These are phyloP conservation scores for Tinea semifulvella DNA, from an alignment of 2,888 invertebrate genomes.

Conservation along the genomic window DNA sequence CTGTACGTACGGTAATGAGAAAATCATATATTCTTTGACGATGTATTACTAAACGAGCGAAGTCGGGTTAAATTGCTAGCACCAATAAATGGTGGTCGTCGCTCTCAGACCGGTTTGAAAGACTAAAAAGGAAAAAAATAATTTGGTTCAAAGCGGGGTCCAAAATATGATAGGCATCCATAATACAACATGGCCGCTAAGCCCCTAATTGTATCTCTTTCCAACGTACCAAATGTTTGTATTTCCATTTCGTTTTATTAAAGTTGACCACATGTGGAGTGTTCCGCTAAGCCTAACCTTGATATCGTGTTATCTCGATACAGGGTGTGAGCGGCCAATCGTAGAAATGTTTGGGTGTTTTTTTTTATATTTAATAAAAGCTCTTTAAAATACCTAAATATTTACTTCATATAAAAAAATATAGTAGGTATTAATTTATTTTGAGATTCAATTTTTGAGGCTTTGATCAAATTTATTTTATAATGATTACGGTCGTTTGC, in stretches of 20 bases:
- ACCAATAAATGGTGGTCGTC: conserved; percentile 66
- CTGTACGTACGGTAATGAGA: too few relatives aligned
- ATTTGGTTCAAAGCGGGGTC: conserved; percentile 53
- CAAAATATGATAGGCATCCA: conserved; percentile 68
- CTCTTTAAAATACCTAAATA: too few relatives aligned
- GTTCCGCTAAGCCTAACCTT: conserved; percentile 67
- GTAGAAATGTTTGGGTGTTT: conserved; percentile 1
- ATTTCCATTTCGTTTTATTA: conserved; percentile 57
- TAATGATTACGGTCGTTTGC: too few relatives aligned
- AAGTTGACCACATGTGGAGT: conserved; percentile 67
- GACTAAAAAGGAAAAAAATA: conserved; percentile 53
- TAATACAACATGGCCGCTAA: conserved; percentile 68
- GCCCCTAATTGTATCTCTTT: conserved; percentile 50
- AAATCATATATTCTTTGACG: too few relatives aligned
- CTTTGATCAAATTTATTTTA: too few relatives aligned
- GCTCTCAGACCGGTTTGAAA: conserved; percentile 55
- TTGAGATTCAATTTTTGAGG: too few relatives aligned
- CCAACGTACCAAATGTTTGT: conserved; percentile 31
- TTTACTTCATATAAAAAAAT: too few relatives aligned
- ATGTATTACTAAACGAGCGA: too few relatives aligned
- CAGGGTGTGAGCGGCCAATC: conserved; percentile 4
- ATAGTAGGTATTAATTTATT: too few relatives aligned
- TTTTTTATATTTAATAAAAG: too few relatives aligned
- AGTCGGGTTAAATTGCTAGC: too few relatives aligned
- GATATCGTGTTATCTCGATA: conserved; percentile 39